Evolutionary conservation across 2,888 invertebrate species (phyloP), one percentile per base, ranked within the genome.

Genomic region (Dugesia japonica): DNA sequence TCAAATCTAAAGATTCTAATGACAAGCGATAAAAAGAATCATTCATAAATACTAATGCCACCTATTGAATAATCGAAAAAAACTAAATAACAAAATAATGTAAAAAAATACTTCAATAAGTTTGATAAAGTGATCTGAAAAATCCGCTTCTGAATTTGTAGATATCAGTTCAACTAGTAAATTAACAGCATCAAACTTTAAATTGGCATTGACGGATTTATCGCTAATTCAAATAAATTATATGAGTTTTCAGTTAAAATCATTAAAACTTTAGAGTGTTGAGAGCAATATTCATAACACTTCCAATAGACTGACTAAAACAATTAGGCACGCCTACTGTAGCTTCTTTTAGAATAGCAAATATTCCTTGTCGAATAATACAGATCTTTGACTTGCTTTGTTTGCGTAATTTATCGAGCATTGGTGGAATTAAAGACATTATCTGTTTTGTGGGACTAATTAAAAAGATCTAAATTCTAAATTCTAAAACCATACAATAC

Each of bases 21-120:
- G 56, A 56, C 23, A 56, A 56, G 20, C 56, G 56, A 56, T 56
- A 56, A n/a, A 56, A 56, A 56, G 56, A 56, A 56, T 56, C 56
- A 56, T 56, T 56, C 23, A 56, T 56, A n/a, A 56, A 56, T 20
- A 56, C 56, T 23, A 56, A n/a, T 4, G n/a, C 56, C 1, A 56
- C 56, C 56, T 56, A 56, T 56, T 20, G 4, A 23, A 56, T 56
- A 9, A 56, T 23, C n/a, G n/a, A n/a, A n/a, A n/a, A n/a, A 56
- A 56, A 56, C n/a, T 20, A 56, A 56, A 13, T 13, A 56, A 56
- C 17, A 31, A 9, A 56, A 56, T 9, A 56, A 9, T 56, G n/a
- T 56, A 56, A 56, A n/a, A 56, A 4, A 56, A 56, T 56, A 56
- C 56, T 56, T 56, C 56, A 4, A 20, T 13, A 4, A 56, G n/a